These are phyloP conservation scores for Echinops telfairi DNA, from an alignment of 2,113 vertebrate species.

Conservation along the genomic window DNA sequence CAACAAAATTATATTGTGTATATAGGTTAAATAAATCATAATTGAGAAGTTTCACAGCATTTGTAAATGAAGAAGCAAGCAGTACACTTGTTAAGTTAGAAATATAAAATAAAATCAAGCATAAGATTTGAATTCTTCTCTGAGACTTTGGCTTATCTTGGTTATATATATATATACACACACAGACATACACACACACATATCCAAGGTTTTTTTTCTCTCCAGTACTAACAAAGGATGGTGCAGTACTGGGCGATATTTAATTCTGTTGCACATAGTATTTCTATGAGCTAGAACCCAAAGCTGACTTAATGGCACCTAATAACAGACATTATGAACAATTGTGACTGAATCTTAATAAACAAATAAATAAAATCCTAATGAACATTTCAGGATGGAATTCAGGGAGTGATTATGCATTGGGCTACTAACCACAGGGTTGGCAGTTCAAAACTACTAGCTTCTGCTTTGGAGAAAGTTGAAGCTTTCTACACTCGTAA, in stretches of 20 bases:
- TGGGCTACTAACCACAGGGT: too few relatives aligned
- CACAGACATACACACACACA: too few relatives aligned
- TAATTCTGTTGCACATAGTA: too few relatives aligned
- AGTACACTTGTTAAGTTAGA: not conserved
- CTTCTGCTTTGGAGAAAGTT: too few relatives aligned
- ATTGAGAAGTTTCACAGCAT: not conserved
- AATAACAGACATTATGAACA: not conserved
- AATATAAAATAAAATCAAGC: conserved; percentile 16
- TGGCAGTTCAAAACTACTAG: too few relatives aligned
- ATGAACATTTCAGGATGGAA: not conserved
- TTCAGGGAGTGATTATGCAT: not conserved
- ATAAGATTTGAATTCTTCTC: not conserved
- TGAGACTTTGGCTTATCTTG: not conserved
- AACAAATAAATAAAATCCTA: not conserved
- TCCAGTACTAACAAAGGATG: not conserved
- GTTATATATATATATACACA: not conserved
- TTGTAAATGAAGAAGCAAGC: not conserved
- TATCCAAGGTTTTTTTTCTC: too few relatives aligned
- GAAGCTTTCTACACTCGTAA: too few relatives aligned
- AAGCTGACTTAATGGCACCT: too few relatives aligned
- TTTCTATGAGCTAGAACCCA: too few relatives aligned
- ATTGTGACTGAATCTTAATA: not conserved
- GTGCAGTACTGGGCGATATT: too few relatives aligned
- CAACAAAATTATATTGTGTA: not conserved
- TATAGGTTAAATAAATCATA: not conserved